phyloP scores from a whole-genome alignment of 2,797 vertebrate species.

The Melanitta fusca region DNA sequence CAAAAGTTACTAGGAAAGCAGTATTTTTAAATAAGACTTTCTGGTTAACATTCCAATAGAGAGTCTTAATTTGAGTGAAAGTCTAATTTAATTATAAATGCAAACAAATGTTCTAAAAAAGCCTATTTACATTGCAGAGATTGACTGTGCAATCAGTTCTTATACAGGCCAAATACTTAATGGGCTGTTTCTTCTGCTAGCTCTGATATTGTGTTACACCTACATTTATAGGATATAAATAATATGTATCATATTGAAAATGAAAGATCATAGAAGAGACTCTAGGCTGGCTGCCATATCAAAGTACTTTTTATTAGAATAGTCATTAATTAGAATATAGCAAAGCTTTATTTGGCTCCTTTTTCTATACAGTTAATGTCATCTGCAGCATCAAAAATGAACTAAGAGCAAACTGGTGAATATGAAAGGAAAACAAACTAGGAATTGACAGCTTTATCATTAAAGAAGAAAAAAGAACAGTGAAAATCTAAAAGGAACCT shows the following conservation, averaged over 20 bases:
- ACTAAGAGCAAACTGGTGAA: constrained; percentile 41
- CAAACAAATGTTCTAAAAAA: constrained; percentile 57
- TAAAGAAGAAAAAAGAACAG: constrained; percentile 33
- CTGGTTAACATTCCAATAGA: not conserved
- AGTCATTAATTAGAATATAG: constrained; percentile 64
- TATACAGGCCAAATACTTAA: constrained; percentile 23
- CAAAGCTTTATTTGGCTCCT: constrained; percentile 55
- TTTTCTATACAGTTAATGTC: constrained; percentile 48
- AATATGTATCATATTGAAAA: constrained; percentile 32
- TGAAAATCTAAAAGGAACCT: constrained; percentile 9
- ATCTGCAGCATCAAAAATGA: constrained; percentile 56
- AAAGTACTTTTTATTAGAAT: constrained; percentile 65
- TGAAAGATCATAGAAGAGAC: constrained; percentile 45
- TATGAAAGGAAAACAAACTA: constrained; percentile 13
- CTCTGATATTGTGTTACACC: constrained; percentile 42
- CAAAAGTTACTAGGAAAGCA: not conserved
- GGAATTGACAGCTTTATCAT: constrained; percentile 47
- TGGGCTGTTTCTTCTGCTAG: not conserved
- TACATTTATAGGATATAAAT: constrained; percentile 49
- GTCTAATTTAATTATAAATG: constrained; percentile 60
- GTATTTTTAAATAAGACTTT: not conserved
- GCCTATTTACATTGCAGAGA: constrained; percentile 46
- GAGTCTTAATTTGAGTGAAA: not conserved
- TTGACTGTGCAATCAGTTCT: constrained; percentile 32
- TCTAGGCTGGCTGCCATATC: constrained; percentile 56